Evolutionary conservation across 2,888 invertebrate genomes (phyloP), one percentile per base, ranked within the genome.

Genomic region (Agrotis exclamationis): DNA sequence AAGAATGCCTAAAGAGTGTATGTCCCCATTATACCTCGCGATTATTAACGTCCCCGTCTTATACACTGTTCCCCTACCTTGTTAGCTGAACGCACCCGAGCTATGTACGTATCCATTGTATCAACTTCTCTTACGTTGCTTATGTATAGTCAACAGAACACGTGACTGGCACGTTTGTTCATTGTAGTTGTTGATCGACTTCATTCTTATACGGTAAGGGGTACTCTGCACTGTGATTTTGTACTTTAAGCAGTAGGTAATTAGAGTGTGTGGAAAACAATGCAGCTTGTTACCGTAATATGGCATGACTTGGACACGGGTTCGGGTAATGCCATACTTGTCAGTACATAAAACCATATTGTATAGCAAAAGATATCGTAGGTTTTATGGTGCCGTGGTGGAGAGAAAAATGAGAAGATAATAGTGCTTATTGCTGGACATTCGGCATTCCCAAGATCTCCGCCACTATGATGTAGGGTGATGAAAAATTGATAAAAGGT

Each of bases 101-200:
- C 28, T 28, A 28, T 28, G 28, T 28, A 28, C 28, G 28, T 28
- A 28, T 28, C 28, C 28, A 5, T 3, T 28, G 6, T 6, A 33
- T 33, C 6, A 33, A 7, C 33, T 33, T 33, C 33, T 33, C 65
- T 75, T 71, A 76, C 66, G 39, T 68, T 60, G 39, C 65, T 58
- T 11, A 39, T 50, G 50, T 66, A 47, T 76, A 63, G 81, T 83
- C 82, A 80, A 80, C 79, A 70, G 45, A 45, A 76, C 86, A 87
- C 86, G 85, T 85, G 86, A 67, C 45, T 22, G 69, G 84, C 85
- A 87, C 85, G 82, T 87, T 85, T 77, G 33, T 59, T 20, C 60
- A 57, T 47, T 64, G 69, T 44, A 65, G 59, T 74, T 67, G 62
- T 74, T 74, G 58, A 51, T 66, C 70, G 63, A 68, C 67, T 76